phyloP scores from a whole-genome alignment of 2,797 vertebrate genomes.

The Sebastiscus albofasciatus region DNA sequence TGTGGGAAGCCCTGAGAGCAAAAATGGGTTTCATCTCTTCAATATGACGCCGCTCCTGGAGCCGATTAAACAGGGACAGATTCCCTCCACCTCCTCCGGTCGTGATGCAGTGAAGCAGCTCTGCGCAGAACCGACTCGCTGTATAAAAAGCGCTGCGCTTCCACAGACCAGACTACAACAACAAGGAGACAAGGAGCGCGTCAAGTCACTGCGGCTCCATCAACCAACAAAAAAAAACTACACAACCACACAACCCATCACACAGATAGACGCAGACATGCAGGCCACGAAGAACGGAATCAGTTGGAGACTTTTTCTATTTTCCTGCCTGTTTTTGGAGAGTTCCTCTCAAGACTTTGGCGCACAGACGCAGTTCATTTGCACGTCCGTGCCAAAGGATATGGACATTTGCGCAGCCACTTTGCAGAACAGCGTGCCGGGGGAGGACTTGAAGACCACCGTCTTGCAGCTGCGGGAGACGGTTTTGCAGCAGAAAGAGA shows the following conservation, averaged over 20 bases:
- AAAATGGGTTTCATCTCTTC: slow-evolving; percentile 66
- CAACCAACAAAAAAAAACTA: background rate
- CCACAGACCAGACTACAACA: slow-evolving; percentile 78
- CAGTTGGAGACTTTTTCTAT: slow-evolving; percentile 85
- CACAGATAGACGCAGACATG: slow-evolving; percentile 62
- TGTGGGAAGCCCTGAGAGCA: slow-evolving; percentile 52
- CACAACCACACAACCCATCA: background rate
- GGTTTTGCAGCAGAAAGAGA: slow-evolving; percentile 96
- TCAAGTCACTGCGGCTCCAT: slow-evolving; percentile 43
- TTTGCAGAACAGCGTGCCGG: slow-evolving; percentile 88
- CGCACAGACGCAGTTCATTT: slow-evolving; percentile 94
- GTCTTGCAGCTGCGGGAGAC: slow-evolving; percentile 96
- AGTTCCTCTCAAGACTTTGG: slow-evolving; percentile 87
- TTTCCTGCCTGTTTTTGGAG: slow-evolving; percentile 80
- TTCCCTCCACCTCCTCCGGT: slow-evolving; percentile 73
- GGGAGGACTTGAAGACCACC: slow-evolving; percentile 90
- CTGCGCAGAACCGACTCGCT: slow-evolving; percentile 77
- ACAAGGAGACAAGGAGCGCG: slow-evolving; percentile 70
- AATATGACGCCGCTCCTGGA: slow-evolving; percentile 61
- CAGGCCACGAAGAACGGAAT: slow-evolving; percentile 67
- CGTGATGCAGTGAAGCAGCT: slow-evolving; percentile 82
- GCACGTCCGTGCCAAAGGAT: slow-evolving; percentile 97
- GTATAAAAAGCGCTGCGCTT: slow-evolving; percentile 86
- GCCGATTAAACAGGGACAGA: slow-evolving; percentile 76
- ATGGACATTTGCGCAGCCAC: slow-evolving; percentile 94